phyloP scores from a whole-genome alignment of 2,888 invertebrate genomes.

The Hybos culiciformis region DNA sequence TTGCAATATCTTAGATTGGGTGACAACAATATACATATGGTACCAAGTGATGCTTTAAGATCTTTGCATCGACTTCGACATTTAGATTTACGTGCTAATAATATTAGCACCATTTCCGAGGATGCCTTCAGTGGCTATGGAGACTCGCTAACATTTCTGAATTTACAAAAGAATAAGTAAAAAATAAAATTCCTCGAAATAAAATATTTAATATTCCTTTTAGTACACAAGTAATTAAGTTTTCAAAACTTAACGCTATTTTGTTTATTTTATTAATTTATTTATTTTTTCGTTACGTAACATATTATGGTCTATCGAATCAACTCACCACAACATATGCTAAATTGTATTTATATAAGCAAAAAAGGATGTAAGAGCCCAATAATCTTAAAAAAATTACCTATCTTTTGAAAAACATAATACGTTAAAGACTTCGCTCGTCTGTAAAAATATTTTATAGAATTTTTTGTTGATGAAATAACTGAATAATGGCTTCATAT shows the following conservation, averaged over 20 bases:
- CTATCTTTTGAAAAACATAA: too few relatives aligned
- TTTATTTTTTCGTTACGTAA: too few relatives aligned
- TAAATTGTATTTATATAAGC: too few relatives aligned
- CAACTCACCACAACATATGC: not conserved
- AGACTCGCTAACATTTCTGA: constrained; percentile 83
- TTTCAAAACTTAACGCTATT: not conserved
- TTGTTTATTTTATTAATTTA: not conserved
- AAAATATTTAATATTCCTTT: constrained; percentile 3
- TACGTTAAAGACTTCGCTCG: too few relatives aligned
- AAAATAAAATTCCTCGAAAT: constrained; percentile 23
- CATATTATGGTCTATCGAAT: too few relatives aligned
- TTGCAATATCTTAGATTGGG: constrained; percentile 79
- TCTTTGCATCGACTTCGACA: constrained; percentile 75
- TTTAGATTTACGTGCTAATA: constrained; percentile 75
- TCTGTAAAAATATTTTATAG: too few relatives aligned
- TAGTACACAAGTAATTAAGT: not conserved
- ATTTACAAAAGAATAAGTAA: constrained; percentile 84
- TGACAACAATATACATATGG: constrained; percentile 72
- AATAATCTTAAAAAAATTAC: too few relatives aligned
- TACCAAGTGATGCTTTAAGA: constrained; percentile 72
- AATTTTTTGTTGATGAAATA: too few relatives aligned
- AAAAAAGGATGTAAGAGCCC: too few relatives aligned
- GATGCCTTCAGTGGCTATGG: constrained; percentile 82
- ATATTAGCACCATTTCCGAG: constrained; percentile 67
- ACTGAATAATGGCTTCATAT: too few relatives aligned